Evolutionary conservation across 2,797 vertebrate genomes (phyloP).

Genomic region (Staurois parvus): DNA sequence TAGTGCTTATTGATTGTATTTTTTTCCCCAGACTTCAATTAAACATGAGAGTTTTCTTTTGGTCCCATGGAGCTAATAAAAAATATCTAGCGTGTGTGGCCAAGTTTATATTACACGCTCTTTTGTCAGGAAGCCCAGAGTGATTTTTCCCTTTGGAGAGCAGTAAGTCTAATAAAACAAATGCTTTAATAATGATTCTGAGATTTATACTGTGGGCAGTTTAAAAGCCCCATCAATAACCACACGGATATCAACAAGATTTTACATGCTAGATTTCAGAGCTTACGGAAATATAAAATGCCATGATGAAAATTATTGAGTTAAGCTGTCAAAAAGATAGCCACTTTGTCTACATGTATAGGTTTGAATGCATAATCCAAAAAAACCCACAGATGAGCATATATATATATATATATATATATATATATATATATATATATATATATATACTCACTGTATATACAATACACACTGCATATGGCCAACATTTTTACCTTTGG

Average conservation of each 20-base stretch:
- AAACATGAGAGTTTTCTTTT: constrained; percentile 52
- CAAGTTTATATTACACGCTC: constrained; percentile 59
- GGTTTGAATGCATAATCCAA: not conserved
- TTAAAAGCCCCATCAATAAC: constrained; percentile 58
- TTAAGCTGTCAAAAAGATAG: constrained; percentile 18
- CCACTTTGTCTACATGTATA: not conserved
- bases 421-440: no score
- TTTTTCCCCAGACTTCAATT: constrained; percentile 52
- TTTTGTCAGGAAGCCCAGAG: constrained; percentile 61
- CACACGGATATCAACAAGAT: constrained; percentile 45
- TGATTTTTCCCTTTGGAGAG: constrained; percentile 53
- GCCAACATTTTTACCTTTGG: no score
- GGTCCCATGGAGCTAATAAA: constrained; percentile 59
- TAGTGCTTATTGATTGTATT: constrained; percentile 45
- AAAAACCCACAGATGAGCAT: constrained; percentile 14
- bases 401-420: no score
- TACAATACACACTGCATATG: no score
- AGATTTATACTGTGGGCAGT: constrained; percentile 60
- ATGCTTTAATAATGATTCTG: constrained; percentile 60
- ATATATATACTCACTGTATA: no score
- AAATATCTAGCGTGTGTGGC: constrained; percentile 58
- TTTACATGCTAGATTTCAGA: constrained; percentile 20
- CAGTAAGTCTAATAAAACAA: constrained; percentile 61
- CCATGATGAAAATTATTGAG: constrained; percentile 25
- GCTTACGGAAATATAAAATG: constrained; percentile 24